These are phyloP conservation scores for Escarpia spicata DNA, from an alignment of 2,888 invertebrate genomes.

Conservation along the genomic window DNA sequence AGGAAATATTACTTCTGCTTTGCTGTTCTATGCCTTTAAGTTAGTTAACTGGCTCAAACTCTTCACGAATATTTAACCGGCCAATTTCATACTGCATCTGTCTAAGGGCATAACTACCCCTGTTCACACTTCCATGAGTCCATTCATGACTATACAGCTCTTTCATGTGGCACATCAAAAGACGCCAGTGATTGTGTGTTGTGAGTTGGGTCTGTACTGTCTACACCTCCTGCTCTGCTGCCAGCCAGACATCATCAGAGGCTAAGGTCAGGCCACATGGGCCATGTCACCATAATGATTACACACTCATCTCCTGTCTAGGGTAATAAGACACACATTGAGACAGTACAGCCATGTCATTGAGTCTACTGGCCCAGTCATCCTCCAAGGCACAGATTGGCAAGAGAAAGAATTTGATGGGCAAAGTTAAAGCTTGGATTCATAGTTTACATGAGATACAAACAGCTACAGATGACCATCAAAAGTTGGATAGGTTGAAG, in stretches of 20 bases:
- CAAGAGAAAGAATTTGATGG: too few species aligned
- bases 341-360: too few species aligned
- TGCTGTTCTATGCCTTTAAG: too few species aligned
- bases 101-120: not conserved
- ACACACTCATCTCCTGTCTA: not conserved
- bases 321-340: not conserved
- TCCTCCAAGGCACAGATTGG: too few species aligned
- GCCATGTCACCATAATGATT: not conserved
- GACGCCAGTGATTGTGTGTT: not conserved
- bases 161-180: not conserved
- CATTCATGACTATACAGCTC: not conserved
- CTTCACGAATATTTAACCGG: not conserved
- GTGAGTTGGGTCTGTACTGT: not conserved
- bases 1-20: too few species aligned
- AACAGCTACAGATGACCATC: too few species aligned
- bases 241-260: not conserved
- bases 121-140: not conserved
- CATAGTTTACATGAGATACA: too few species aligned
- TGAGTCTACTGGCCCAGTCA: too few species aligned
- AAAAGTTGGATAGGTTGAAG: too few species aligned
- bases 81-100: not conserved
- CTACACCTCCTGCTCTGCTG: not conserved
- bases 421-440: too few species aligned
- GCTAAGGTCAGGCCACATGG: not conserved
- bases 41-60: not conserved